phyloP scores from a whole-genome alignment of 2,888 invertebrate genomes.

The Dimorphilus gyrociliatus region DNA sequence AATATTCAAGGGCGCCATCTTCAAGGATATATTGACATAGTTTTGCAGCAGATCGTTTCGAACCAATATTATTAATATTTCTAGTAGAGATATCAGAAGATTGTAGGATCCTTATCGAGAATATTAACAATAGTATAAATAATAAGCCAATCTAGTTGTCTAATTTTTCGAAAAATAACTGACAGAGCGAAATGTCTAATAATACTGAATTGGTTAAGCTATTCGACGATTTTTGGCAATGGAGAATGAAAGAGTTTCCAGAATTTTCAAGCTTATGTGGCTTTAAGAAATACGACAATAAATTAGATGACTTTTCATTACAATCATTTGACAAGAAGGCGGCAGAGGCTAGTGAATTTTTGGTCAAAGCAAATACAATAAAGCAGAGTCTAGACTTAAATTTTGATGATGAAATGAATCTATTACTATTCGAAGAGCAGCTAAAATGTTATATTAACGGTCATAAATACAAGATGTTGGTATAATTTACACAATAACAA shows the following conservation, averaged over 20 bases:
- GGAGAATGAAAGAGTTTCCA: slow-evolving; percentile 23
- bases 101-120: no score
- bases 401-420: slow-evolving; percentile 4
- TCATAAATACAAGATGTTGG: slow-evolving; percentile 4
- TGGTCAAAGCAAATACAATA: slow-evolving; percentile 3
- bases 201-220: no score
- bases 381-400: not conserved
- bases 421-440: slow-evolving; percentile 4
- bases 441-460: slow-evolving; percentile 4
- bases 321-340: slow-evolving; percentile 10
- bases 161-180: no score
- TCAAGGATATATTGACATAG: no score
- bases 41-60: no score
- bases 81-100: no score
- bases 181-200: no score
- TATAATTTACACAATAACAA: not conserved
- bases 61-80: no score
- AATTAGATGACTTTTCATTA: slow-evolving; percentile 14
- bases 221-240: slow-evolving; percentile 20
- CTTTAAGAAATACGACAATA: slow-evolving; percentile 14
- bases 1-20: no score
- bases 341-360: slow-evolving; percentile 7
- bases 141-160: no score
- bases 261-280: slow-evolving; percentile 27
- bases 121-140: no score